Evolutionary conservation across 2,113 vertebrate species (phyloP), one percentile per base, ranked within the genome.

Genomic region (Pachycephala philippinensis): DNA sequence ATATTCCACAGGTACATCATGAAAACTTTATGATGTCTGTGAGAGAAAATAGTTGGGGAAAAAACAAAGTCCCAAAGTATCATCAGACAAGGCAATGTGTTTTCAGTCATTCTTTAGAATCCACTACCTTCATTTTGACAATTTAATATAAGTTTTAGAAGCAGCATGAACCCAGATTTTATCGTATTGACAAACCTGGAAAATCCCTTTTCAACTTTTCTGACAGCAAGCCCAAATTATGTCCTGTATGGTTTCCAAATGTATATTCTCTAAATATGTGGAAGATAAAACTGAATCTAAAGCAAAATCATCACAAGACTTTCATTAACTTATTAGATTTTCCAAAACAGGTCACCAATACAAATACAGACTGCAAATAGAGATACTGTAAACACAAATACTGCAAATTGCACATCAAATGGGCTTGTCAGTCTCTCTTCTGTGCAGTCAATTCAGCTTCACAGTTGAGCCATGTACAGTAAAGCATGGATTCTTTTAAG

Each of bases 401-500:
- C 12, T 15, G 27, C 23, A 76, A 90, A 11, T 7, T 44, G 45
- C 26, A 93, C 49, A 35, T 70, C 77, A 71, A 54, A 89, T 9
- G 33, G 35, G 40, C 27, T 66, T 65, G 40, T 66, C 65, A 76
- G 54, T 64, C 39, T 79, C 65, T 86, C 42, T 45, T 77, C 61
- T 64, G 13, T n/a, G 40, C 21, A 68, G 21, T 37, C 35, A 80
- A 65, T 47, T 93, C 87, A 74, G 37, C 44, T 87, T 75, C 70
- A 68, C 56, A 64, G 59, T 7, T 79, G 52, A 95, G 59, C 57
- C 37, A 31, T 3, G 22, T 72, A 85, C 47, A 87, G 52, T 91
- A 75, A 91, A 84, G n/a, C 76, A 82, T 6, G 20, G 68, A 89
- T 94, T 89, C 80, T 78, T 64, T 82, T 82, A 84, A 93, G 88